Conservation (phyloP, 2,113 vertebrate species). For the Nerophis lumbriciformis region DNA sequence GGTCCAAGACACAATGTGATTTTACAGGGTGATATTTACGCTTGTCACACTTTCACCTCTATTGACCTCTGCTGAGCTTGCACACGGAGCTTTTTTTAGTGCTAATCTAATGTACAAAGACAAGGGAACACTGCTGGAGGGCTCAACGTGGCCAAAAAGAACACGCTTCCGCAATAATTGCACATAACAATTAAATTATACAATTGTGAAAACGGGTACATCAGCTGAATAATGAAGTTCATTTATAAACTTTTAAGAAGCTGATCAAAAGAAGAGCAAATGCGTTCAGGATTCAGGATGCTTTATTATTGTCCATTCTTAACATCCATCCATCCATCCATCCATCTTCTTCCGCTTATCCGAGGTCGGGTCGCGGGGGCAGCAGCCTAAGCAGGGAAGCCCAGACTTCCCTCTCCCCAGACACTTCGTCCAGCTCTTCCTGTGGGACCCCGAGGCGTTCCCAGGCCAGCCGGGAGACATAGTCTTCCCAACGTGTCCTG, state of each 20-base stretch:
- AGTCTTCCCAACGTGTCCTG: too few relatives aligned
- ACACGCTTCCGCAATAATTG: neutral
- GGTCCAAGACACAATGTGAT: neutral
- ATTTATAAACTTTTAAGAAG: neutral
- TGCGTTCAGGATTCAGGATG: neutral
- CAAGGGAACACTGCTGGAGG: constrained; percentile 3
- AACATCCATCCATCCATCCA: too few relatives aligned
- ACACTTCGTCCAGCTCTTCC: too few relatives aligned
- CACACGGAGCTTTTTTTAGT: neutral
- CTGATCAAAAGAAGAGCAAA: neutral
- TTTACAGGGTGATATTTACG: neutral
- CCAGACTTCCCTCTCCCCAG: too few relatives aligned
- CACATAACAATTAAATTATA: neutral
- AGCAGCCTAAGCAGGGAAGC: too few relatives aligned
- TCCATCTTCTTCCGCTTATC: too few relatives aligned
- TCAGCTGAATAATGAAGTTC: neutral
- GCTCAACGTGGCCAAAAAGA: neutral
- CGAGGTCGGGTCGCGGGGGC: too few relatives aligned
- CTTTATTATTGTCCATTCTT: too few relatives aligned
- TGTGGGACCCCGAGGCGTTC: too few relatives aligned
- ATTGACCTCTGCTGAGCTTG: neutral
- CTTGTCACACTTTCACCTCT: constrained; percentile 1
- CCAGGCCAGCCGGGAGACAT: too few relatives aligned
- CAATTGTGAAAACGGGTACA: neutral
- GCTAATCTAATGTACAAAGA: neutral